Base-by-base conservation (phyloP, 2,797 vertebrate species). In the Enteromius argenteus region DNA sequence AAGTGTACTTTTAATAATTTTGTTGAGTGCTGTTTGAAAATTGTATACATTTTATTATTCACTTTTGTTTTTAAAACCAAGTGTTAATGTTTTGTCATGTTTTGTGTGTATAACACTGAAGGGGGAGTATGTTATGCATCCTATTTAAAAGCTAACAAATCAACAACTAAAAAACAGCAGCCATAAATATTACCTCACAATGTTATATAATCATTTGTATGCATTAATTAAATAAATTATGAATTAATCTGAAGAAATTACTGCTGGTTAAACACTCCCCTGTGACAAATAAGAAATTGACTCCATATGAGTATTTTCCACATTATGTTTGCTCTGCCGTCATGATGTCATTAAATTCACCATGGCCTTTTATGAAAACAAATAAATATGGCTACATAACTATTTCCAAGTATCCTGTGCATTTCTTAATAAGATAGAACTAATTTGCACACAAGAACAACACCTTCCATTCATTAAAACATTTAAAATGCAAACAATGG, bases 361-460 rank as follows among this genome's bases (percentile, higher is more conserved):
- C 13, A 19, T 60, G 30, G n/a, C 7, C 21, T 85, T 75, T 68
- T 42, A 68, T 58, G 71, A 85, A 58, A 14, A 39, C n/a, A 56
- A 37, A 77, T 44, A 30, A 21, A 64, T 64, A 30, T 19, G 56
- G 42, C 39, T 56, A 3, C 62, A 79, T 69, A 37, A 72, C 1
- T 44, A 23, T 75, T 66, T 83, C 13, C 21, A 79, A 11, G 72
- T n/a, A 23, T 23, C 35, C 49, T 23, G 46, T 3, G 4, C 21
- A 23, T 80, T 80, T 17, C 4, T 13, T 68, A 39, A 68, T 39
- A 30, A 11, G 15, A 27, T 19, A 23, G 9, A 62, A 32, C 17
- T 30, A 1, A 30, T 46, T 46, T 64, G 39, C 15, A 78, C 23
- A 30, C 42, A 7, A 30, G 46, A 42, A 42, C 53, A 62, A 19